Evolutionary conservation across 2,113 vertebrate genomes (phyloP), one percentile per base, ranked within the genome.

Genomic region (Eurystomus gularis): DNA sequence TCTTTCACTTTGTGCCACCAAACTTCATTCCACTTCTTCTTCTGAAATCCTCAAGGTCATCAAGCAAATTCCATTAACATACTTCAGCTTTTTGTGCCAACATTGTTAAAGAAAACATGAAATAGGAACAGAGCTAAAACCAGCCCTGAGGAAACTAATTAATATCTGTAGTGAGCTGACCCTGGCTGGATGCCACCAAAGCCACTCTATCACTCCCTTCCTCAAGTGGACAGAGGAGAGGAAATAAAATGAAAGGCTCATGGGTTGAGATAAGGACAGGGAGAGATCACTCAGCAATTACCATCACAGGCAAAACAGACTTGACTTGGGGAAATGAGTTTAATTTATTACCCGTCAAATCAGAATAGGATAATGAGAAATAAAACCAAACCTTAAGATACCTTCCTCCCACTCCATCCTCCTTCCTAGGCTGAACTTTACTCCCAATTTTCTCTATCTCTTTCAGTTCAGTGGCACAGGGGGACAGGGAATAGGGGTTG

Each of bases 61-160:
- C 62, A 95, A 89, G 84, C 21, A 93, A 89, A 91, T 94, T 44
- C 24, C 52, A 77, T 77, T 64, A 82, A 79, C 44, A 61, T n/a
- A 82, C 65, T 73, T 62, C 8, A 64, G 73, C 21, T 79, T 91
- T 91, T 79, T 82, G 52, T 65, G 61, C 78, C 78, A 87, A 44
- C 14, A 26, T 46, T 9, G 1, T 57, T 87, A 89, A 91, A 49
- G 54, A 80, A 94, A 94, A 87, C 31, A 57, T 65, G 73, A 89
- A 96, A 91, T 8, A 79, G 65, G 48, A 80, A 55, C 51, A 55
- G 46, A 84, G 19, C 48, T 86, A 92, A 84, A 72, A 92, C 58
- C 37, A 90, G 64, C 33, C 71, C 40, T 62, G 35, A 83, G 86
- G 72, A 94, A 91, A 94, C 65, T 66, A 1, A 78, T 51, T 49